Evolutionary conservation across 64 coral and sea anemone species (phyloP), one percentile per base, ranked within the genome.

Genomic region (Pocillopora damicornis): DNA sequence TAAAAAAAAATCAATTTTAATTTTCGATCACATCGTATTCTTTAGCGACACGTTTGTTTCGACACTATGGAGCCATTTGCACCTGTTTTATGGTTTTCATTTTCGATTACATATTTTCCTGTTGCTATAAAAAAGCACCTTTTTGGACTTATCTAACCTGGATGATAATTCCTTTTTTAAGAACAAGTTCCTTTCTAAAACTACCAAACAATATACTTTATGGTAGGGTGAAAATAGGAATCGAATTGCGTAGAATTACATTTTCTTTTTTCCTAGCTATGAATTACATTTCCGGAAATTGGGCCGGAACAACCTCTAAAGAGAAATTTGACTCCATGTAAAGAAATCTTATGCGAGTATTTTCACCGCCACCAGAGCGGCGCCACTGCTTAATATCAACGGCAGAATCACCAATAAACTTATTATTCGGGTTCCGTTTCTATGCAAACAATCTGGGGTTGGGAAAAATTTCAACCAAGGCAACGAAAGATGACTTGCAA

Each of bases 231-330:
- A 23, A 23, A 23, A 30, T 0, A 71, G 25, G 22, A 51, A n/a
- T 71, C 67, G 67, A 71, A 71, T 26, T 26, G 67, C 20, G 25
- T 71, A 20, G 20, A 71, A 71, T 71, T 71, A 25, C 22, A 9
- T 11, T 71, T 71, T 71, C 58, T 72, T 26, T 67, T 57, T 15
- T 85, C 51, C 16, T n/a, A 45, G 37, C 34, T 36, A 34, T 38
- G 68, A 83, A 68, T 71, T 85, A n/a, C 58, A 72, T 85, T 57
- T 13, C 81, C 81, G 81, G 81, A 85, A 85, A 25, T 38, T 73
- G 17, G 4, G 18, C 81, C 81, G 81, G 81, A 85, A 85, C 81
- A 73, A 85, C 57, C 69, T 18, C 58, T 13, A n/a, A 85, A 13
- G 6, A 85, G 63, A 85, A 72, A 85, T 83, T 34, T 45, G 80